Evolutionary conservation across 2,888 invertebrate species (phyloP).

Genomic region (Melolontha melolontha): DNA sequence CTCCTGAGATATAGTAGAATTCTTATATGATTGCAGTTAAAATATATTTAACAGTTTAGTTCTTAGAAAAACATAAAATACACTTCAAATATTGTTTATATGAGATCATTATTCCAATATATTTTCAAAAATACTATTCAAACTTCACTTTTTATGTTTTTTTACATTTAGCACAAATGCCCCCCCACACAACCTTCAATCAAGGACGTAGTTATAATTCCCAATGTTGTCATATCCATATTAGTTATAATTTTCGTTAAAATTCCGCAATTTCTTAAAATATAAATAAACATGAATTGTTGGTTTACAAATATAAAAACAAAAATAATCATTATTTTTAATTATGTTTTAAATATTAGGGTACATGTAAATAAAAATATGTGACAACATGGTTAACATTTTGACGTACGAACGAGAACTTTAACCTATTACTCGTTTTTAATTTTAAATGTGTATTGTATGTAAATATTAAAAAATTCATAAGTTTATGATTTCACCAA

Average conservation of each 20-base stretch:
- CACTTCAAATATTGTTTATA: too few relatives aligned
- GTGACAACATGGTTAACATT: not conserved
- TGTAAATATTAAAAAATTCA: conserved; percentile 26
- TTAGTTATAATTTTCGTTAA: not conserved
- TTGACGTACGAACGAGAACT: conserved; percentile 7
- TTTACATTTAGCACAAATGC: conserved; percentile 4
- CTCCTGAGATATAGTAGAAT: not conserved
- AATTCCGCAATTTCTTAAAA: too few relatives aligned
- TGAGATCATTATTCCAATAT: too few relatives aligned
- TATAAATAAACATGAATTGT: too few relatives aligned
- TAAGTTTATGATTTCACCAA: conserved; percentile 22
- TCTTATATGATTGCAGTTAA: not conserved
- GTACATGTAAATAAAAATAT: not conserved
- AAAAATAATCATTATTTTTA: too few relatives aligned
- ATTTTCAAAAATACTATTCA: too few relatives aligned
- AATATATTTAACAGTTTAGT: not conserved
- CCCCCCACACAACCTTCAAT: not conserved
- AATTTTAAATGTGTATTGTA: conserved; percentile 19
- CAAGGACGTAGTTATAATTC: conserved; percentile 19
- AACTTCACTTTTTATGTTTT: too few relatives aligned
- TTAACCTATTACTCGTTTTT: conserved; percentile 25
- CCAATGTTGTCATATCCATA: conserved; percentile 1
- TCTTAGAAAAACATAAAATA: too few relatives aligned
- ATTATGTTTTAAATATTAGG: too few relatives aligned
- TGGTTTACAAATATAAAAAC: not conserved